phyloP scores from a whole-genome alignment of 2,888 invertebrate genomes.

The Tetragonula carbonaria region DNA sequence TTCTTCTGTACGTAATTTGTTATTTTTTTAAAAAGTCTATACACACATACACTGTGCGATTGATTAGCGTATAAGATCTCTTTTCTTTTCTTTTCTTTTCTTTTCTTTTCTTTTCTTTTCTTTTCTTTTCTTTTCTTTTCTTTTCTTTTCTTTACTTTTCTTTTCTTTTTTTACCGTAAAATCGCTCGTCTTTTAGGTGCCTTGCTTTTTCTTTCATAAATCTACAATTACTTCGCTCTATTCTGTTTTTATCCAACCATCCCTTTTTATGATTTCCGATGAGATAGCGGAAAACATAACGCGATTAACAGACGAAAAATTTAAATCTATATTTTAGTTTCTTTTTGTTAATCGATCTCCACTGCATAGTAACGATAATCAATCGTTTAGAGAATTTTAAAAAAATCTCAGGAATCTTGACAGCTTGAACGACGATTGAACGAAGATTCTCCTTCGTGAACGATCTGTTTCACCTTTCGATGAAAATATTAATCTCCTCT shows the following conservation, averaged over 20 bases:
- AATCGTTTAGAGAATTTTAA: conserved; percentile 25
- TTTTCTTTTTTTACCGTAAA: conserved; percentile 16
- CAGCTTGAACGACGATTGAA: conserved; percentile 15
- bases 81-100: conserved; percentile 13
- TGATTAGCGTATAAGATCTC: conserved; percentile 78
- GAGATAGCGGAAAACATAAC: not conserved
- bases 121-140: conserved; percentile 33
- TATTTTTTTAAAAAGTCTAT: conserved; percentile 84
- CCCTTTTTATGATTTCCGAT: not conserved
- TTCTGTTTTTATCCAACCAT: not conserved
- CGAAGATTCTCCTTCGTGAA: conserved; percentile 39
- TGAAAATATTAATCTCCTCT: not conserved
- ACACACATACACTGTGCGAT: conserved; percentile 74
- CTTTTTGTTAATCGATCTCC: conserved; percentile 48
- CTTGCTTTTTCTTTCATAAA: not conserved
- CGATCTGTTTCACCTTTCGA: not conserved
- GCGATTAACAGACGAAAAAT: conserved; percentile 39
- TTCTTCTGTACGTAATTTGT: conserved; percentile 82
- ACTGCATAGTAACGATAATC: conserved; percentile 49
- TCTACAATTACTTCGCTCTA: not conserved
- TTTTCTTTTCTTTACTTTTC: conserved; percentile 15
- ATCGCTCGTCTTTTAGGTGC: not conserved
- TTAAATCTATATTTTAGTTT: not conserved
- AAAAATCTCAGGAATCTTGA: conserved; percentile 61
- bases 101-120: conserved; percentile 14